Evolutionary conservation across 2,113 vertebrate species (phyloP), one percentile per base, ranked within the genome.

Genomic region (Willisornis vidua): DNA sequence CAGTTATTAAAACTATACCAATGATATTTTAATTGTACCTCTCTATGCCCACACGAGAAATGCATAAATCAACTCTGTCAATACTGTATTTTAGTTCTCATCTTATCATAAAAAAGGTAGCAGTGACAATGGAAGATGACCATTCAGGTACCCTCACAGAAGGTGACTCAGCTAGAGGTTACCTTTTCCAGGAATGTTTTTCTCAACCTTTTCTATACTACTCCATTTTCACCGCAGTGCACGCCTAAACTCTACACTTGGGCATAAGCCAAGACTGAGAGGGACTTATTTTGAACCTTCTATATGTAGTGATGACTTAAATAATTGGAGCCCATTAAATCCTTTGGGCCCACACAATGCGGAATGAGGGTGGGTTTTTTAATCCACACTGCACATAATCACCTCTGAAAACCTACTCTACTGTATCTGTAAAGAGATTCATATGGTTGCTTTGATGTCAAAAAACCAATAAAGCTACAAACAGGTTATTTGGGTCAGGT

Each of bases 11-110:
- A 68, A 35, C 8, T 8, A 8, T 1, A 18, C 2, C 6, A 1
- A 6, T 25, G 20, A 10, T 6, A 37, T 3, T 61, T 29, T 22
- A 26, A 25, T 9, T 14, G 8, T 2, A 12, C 45, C 22, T 51
- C 25, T 25, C 10, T 22, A 7, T 2, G 35, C 7, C 5, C 2
- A 0, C 3, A 10, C 10, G 15, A 2, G 35, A 45, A 49, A 19
- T 16, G 78, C 12, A 72, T 12, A 24, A 28, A 46, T 29, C 19
- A 24, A 4, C 31, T 14, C 49, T 9, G 8, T 10, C 37, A 8
- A 8, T 4, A 0, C 2, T 29, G 17, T 35, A 4, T n/a, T 78
- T 46, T 17, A 57, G 29, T 35, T 77, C 29, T 78, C 45, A 19
- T 9, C 41, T 41, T 14, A 45, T 18, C 22, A 11, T 24, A n/a